Evolutionary conservation across 2,888 invertebrate species (phyloP), one percentile per base, ranked within the genome.

Genomic region (Sphaeridia pumilis): DNA sequence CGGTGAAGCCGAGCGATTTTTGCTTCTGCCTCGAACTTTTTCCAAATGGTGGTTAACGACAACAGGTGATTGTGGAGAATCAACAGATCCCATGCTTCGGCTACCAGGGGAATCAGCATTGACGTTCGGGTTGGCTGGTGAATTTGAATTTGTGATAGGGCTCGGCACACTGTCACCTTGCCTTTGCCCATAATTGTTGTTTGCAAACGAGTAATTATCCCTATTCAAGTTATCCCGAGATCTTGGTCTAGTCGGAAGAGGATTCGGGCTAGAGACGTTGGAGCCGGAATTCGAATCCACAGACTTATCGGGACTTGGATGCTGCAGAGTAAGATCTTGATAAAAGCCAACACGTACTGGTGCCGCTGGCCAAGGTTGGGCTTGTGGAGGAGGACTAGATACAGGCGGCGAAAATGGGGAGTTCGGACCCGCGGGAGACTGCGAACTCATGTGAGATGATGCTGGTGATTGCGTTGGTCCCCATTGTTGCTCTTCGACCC

Each of bases 291-390:
- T 50, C 3, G 52, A 28, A 24, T 62, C 61, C 20, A 55, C 58
- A 12, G 55, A 45, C 46, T 67, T 66, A 17, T 67, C 67, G 5
- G 67, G 67, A 54, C 67, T 66, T 49, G 62, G 62, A 52, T 66
- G 63, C 51, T 66, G 66, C 10, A 65, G 65, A 26, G 83, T 84
- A 14, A 59, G 57, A 64, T 88, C 88, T 69, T 89, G 88, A 70
- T 89, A 88, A 69, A 89, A 89, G 3, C 88, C 88, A 31, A 87
- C 87, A 62, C 87, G 77, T 4, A 88, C 83, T 3, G 86, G 82
- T 1, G 86, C 86, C 14, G 80, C 76, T 0, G 83, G 80, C 67
- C 83, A 81, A 1, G 77, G 73, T 4, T 82, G 76, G n/a, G 63
- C 60, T 43, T 59, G 63, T 3, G 64, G 64, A 0, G 87, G 85